Conservation (phyloP, 1,140 invertebrate species). For the Drosophila repletoides region DNA sequence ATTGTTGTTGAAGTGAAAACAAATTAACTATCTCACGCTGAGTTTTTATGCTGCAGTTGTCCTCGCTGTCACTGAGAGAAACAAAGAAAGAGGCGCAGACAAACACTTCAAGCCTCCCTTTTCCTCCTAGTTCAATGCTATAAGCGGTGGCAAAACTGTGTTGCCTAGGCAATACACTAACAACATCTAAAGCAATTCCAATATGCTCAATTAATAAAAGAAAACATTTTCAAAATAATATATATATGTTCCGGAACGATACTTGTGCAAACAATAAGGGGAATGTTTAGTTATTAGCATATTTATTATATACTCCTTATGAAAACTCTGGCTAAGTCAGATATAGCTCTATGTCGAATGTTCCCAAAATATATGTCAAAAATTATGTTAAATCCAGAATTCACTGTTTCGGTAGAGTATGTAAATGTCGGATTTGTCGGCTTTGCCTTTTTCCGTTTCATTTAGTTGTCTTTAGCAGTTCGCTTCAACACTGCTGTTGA, state of each 20-base stretch:
- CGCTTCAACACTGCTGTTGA: constrained; percentile 24
- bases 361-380: too few relatives aligned
- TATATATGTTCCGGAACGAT: too few relatives aligned
- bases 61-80: constrained; percentile 41
- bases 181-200: not conserved
- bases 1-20: constrained; percentile 78
- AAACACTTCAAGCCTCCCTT: constrained; percentile 62
- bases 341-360: too few relatives aligned
- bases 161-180: constrained; percentile 41
- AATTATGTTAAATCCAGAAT: too few relatives aligned
- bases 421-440: not conserved
- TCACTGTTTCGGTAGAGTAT: too few relatives aligned
- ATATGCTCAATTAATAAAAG: too few relatives aligned
- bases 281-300: too few relatives aligned
- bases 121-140: too few relatives aligned
- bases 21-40: constrained; percentile 80
- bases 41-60: constrained; percentile 63
- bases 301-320: too few relatives aligned
- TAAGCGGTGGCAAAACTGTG: constrained; percentile 57
- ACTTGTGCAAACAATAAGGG: too few relatives aligned
- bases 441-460: constrained; percentile 6
- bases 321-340: too few relatives aligned
- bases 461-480: constrained; percentile 49
- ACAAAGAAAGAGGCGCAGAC: constrained; percentile 39
- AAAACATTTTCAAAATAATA: too few relatives aligned